phyloP scores from a whole-genome alignment of 2,888 invertebrate species.

The Stegana nigrithorax region DNA sequence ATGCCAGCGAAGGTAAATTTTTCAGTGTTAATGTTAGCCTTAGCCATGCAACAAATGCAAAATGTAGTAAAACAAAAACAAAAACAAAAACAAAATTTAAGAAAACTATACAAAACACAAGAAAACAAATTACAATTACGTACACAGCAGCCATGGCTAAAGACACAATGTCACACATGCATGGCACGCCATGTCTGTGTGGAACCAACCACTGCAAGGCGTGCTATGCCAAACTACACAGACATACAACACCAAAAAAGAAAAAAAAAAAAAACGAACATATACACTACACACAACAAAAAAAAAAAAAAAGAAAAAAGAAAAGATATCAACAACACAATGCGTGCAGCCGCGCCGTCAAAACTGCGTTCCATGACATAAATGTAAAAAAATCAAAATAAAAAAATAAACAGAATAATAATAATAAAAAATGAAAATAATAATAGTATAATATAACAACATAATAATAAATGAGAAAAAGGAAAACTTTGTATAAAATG shows the following conservation, averaged over 20 bases:
- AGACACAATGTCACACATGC: too few species aligned
- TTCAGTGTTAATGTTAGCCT: constrained; percentile 14
- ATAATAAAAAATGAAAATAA: neutral
- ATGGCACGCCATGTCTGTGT: too few species aligned
- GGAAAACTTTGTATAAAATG: too few species aligned
- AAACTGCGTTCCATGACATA: neutral
- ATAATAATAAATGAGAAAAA: too few species aligned
- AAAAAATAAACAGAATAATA: neutral
- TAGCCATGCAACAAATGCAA: constrained; percentile 12
- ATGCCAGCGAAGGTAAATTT: constrained; percentile 90
- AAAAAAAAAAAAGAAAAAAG: neutral
- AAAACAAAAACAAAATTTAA: constrained; percentile 25
- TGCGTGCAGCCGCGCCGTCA: too few species aligned
- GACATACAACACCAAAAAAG: constrained; percentile 35
- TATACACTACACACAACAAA: constrained; percentile 32
- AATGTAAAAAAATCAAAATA: neutral
- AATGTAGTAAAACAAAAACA: constrained; percentile 34
- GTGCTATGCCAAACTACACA: neutral
- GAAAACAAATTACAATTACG: constrained; percentile 22
- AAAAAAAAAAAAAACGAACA: constrained; percentile 20
- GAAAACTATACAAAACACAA: neutral
- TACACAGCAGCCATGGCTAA: constrained; percentile 21
- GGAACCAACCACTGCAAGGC: too few species aligned
- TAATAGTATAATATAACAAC: too few species aligned
- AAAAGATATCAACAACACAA: neutral